A percentile compares a stretch with the other conserved stretches of the same genome.
Conservation (phyloP, 2,888 invertebrate genomes). For the Limnephilus rhombicus region DNA sequence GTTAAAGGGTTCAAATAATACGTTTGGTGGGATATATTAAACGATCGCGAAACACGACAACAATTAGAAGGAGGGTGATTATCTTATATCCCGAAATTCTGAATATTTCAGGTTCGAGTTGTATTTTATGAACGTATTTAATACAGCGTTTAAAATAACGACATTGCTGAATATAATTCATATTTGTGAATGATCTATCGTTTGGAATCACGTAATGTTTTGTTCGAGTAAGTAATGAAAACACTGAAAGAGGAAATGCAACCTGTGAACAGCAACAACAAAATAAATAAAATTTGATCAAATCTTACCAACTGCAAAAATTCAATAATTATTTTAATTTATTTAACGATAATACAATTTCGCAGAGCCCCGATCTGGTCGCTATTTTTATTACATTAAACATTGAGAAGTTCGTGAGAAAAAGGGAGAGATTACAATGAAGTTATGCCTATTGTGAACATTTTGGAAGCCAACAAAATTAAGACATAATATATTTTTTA, state of each 20-base stretch:
- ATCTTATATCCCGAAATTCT: not conserved
- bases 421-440: too few relatives aligned
- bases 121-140: not conserved
- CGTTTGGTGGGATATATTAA: slow-evolving; percentile 7
- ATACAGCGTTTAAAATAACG: slow-evolving; percentile 29
- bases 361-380: not conserved
- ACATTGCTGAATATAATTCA: not conserved
- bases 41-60: slow-evolving; percentile 39
- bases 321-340: not conserved
- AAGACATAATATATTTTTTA: too few relatives aligned
- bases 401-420: too few relatives aligned
- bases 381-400: too few relatives aligned
- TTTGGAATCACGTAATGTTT: not conserved
- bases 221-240: not conserved
- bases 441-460: too few relatives aligned
- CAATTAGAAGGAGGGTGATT: slow-evolving; percentile 39
- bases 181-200: not conserved
- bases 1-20: slow-evolving; percentile 32
- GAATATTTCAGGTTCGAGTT: not conserved
- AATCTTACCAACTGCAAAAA: not conserved
- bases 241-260: not conserved
- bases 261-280: not conserved
- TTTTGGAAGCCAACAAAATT: too few relatives aligned
- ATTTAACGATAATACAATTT: too few relatives aligned
- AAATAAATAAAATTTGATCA: not conserved